phyloP scores from a whole-genome alignment of 64 coral and sea anemone species.

The Stichodactyla helianthus region DNA sequence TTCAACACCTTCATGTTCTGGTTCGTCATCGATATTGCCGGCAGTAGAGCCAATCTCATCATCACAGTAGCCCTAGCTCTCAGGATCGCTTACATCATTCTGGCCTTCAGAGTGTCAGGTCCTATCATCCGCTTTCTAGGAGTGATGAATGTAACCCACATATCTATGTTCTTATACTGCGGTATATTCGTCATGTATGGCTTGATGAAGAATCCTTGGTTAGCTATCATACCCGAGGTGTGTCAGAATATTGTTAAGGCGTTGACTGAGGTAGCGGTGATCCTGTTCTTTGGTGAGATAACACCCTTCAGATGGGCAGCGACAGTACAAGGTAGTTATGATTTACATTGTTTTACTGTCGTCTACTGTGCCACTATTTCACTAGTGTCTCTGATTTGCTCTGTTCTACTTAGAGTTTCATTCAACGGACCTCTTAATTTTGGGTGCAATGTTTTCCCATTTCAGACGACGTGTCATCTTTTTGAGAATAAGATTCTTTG shows the following conservation, averaged over 20 bases:
- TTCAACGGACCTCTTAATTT: too few species aligned
- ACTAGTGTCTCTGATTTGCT: neutral
- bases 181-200: slow-evolving; percentile 29
- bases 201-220: slow-evolving; percentile 19
- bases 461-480: too few species aligned
- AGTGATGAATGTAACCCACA: slow-evolving; percentile 2
- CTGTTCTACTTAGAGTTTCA: too few species aligned
- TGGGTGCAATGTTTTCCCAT: too few species aligned
- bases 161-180: slow-evolving; percentile 1
- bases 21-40: slow-evolving; percentile 23
- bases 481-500: too few species aligned
- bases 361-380: neutral
- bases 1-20: slow-evolving; percentile 47
- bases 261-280: slow-evolving; percentile 5
- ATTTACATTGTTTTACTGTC: neutral
- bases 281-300: slow-evolving; percentile 27
- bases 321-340: slow-evolving; percentile 28
- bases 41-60: slow-evolving; percentile 11
- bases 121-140: slow-evolving; percentile 9
- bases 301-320: slow-evolving; percentile 23
- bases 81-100: neutral
- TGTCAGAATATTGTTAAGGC: slow-evolving; percentile 6
- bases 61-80: slow-evolving; percentile 22
- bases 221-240: slow-evolving; percentile 31
- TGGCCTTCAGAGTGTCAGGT: slow-evolving; percentile 20